Evolutionary conservation across 2,797 vertebrate species (phyloP).

Genomic region (Synanceia verrucosa): DNA sequence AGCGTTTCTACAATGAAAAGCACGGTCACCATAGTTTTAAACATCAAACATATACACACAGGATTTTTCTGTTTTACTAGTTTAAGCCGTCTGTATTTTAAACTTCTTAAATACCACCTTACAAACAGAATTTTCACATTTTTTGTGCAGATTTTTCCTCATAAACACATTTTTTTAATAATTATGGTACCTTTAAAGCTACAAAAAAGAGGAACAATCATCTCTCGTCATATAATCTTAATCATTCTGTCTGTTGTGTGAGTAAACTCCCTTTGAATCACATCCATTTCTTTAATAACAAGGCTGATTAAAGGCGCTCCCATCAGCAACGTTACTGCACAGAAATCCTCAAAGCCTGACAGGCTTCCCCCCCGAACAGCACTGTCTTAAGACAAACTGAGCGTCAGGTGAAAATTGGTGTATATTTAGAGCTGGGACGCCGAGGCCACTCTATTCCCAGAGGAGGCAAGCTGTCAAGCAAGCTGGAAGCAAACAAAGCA

Average conservation of each 20-base stretch:
- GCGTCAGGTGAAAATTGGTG: constrained; percentile 73
- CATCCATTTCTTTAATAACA: constrained; percentile 16
- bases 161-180: too few species aligned
- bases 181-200: background rate
- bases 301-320: constrained; percentile 1
- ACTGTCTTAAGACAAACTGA: constrained; percentile 66
- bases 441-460: constrained; percentile 76
- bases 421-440: constrained; percentile 78
- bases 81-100: background rate
- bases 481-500: constrained; percentile 80
- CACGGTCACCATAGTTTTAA: background rate
- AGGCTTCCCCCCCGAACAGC: constrained; percentile 53
- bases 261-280: background rate
- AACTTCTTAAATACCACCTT: background rate
- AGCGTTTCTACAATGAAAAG: background rate
- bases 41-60: background rate
- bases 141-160: background rate
- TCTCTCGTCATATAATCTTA: background rate
- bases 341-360: constrained; percentile 34
- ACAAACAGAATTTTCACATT: background rate
- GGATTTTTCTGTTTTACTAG: background rate
- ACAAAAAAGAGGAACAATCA: background rate
- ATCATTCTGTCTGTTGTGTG: background rate
- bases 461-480: constrained; percentile 79
- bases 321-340: background rate